Base-by-base conservation (phyloP, 2,797 vertebrate genomes). In the Sciaenops ocellatus region DNA sequence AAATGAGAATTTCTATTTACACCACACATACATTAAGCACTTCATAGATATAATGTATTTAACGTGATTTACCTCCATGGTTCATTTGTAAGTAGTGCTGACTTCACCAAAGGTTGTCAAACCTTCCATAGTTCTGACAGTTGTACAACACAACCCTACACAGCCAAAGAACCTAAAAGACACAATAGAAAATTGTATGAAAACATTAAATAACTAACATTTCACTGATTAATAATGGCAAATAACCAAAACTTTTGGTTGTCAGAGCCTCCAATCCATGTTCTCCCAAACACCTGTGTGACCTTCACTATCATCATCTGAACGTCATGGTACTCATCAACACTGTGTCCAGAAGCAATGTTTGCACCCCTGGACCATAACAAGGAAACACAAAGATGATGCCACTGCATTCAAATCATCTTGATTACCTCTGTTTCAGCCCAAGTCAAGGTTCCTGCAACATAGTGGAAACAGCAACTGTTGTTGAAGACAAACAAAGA, bases 281-380 rank as follows among this genome's bases (percentile, higher is more conserved):
- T 8, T 3, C 1, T 1, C 1, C 1, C 0, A 17, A 7, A 51
- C 1, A 6, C 11, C 0, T 7, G 2, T 1, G 10, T 26, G 16
- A 1, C 0, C 1, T 1, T 17, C 0, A 0, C 0, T 15, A 60
- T 48, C 22, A 75, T 0, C 1, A 0, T 5, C 63, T 60, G 55
- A n/a, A 75, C 22, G 3, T 0, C 1, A 0, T 2, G 0, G 2
- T 44, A 17, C 13, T 75, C 55, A 0, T 2, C 2, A 0, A 3
- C 1, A 3, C 1, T 28, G 46, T 67, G 47, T 13, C 44, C 63
- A 12, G 73, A 75, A 2, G 63, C 62, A 1, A 67, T 63, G 62
- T 74, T 12, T 15, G 10, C 73, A n/a, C 63, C 44, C 17, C 28
- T 2, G 7, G 0, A 0, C 54, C n/a, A n/a, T n/a, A n/a, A n/a